phyloP scores from a whole-genome alignment of 2,888 invertebrate genomes.

The Adela reaumurella region DNA sequence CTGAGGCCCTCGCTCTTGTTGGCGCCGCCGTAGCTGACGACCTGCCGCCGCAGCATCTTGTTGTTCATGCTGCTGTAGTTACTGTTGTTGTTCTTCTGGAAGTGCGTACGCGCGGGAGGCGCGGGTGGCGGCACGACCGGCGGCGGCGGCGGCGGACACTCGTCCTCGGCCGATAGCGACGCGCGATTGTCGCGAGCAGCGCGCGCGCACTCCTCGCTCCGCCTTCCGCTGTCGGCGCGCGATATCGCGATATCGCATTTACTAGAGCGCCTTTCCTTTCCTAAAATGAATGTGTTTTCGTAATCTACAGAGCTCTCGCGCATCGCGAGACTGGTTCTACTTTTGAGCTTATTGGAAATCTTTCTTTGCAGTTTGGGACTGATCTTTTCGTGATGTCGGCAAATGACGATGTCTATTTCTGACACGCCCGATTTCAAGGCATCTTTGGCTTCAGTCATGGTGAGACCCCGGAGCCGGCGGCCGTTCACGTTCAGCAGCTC shows the following conservation, averaged over 20 bases:
- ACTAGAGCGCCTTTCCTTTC: slow-evolving; percentile 41
- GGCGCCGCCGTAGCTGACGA: slow-evolving; percentile 52
- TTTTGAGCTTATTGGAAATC: slow-evolving; percentile 8
- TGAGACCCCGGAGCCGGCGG: slow-evolving; percentile 61
- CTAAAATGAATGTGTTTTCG: slow-evolving; percentile 58
- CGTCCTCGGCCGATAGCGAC: slow-evolving; percentile 45
- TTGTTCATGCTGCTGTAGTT: slow-evolving; percentile 60
- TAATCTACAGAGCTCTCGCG: slow-evolving; percentile 70
- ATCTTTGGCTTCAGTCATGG: slow-evolving; percentile 63
- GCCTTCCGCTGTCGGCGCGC: slow-evolving; percentile 47
- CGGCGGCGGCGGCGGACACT: slow-evolving; percentile 18
- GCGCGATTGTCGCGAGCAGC: slow-evolving; percentile 28
- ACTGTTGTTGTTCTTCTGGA: slow-evolving; percentile 60
- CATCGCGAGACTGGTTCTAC: slow-evolving; percentile 31
- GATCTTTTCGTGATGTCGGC: slow-evolving; percentile 42
- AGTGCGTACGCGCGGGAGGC: slow-evolving; percentile 48
- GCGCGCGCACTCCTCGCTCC: slow-evolving; percentile 52
- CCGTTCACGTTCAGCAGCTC: slow-evolving; percentile 73
- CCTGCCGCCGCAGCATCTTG: slow-evolving; percentile 54
- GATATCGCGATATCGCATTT: slow-evolving; percentile 63
- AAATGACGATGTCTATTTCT: slow-evolving; percentile 65
- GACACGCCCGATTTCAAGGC: slow-evolving; percentile 59
- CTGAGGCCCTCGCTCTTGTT: slow-evolving; percentile 36
- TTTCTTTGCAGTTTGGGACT: slow-evolving; percentile 19
- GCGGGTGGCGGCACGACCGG: slow-evolving; percentile 23